phyloP scores from a whole-genome alignment of 2,888 invertebrate genomes.

The Pachycephus smyrnensis region DNA sequence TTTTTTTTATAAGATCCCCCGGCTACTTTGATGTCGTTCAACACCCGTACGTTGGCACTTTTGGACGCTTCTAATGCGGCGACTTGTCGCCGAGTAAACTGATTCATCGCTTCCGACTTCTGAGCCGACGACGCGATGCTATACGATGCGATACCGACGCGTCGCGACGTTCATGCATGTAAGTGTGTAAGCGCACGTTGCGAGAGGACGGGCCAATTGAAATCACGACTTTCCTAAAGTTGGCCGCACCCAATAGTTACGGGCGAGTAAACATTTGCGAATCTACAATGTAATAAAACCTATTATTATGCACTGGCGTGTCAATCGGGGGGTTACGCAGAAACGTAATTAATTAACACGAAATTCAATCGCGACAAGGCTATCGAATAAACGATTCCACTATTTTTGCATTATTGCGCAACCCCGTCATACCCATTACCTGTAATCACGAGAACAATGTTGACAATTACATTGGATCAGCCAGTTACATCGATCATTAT shows the following conservation, averaged over 20 bases:
- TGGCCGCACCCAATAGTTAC: background rate
- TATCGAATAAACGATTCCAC: background rate
- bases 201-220: background rate
- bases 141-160: background rate
- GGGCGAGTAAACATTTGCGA: background rate
- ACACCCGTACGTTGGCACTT: background rate
- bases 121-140: background rate
- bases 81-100: background rate
- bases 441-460: background rate
- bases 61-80: background rate
- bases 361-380: background rate
- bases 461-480: background rate
- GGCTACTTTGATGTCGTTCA: background rate
- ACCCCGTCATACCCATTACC: background rate
- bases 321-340: background rate
- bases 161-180: no score
- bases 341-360: background rate
- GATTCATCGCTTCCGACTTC: background rate
- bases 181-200: background rate
- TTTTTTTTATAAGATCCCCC: background rate
- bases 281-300: background rate
- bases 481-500: background rate
- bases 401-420: background rate
- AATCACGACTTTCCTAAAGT: background rate
- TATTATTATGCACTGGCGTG: background rate